Conservation (phyloP, 2,888 invertebrate species). For the Melanostoma scalare region DNA sequence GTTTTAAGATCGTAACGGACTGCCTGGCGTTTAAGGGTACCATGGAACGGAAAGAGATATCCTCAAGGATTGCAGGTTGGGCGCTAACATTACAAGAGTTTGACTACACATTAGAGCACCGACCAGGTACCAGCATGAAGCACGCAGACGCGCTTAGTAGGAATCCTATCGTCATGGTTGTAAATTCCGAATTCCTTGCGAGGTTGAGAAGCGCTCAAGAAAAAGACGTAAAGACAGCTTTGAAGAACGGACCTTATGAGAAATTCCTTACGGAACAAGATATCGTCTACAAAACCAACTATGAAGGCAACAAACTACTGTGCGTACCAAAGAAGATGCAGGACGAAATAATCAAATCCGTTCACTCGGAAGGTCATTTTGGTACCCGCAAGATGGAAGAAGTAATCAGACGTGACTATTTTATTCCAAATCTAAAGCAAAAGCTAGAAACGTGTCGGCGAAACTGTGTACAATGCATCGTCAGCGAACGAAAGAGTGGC, state of each 20-base stretch:
- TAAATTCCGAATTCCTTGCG: constrained; percentile 8
- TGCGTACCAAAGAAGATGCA: constrained; percentile 16
- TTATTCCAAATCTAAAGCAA: constrained; percentile 19
- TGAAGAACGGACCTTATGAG: too few relatives aligned
- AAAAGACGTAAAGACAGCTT: too few relatives aligned
- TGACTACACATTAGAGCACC: constrained; percentile 59
- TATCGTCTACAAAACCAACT: constrained; percentile 1
- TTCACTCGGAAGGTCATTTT: too few relatives aligned
- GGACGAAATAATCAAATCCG: constrained; percentile 16
- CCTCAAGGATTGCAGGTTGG: constrained; percentile 73
- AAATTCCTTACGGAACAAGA: too few relatives aligned
- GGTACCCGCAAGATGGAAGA: constrained; percentile 31
- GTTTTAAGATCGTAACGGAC: constrained; percentile 64
- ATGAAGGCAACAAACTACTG: constrained; percentile 19
- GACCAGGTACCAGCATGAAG: constrained; percentile 58
- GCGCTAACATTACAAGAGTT: constrained; percentile 74
- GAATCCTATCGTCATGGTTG: constrained; percentile 14
- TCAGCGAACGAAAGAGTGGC: constrained; percentile 26
- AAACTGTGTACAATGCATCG: constrained; percentile 25
- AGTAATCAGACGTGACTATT: constrained; percentile 24
- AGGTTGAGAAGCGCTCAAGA: too few relatives aligned
- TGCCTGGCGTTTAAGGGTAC: constrained; percentile 55
- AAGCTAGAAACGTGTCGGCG: neutral
- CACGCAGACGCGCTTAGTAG: constrained; percentile 62
- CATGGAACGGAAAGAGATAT: constrained; percentile 75